phyloP scores from a whole-genome alignment of 2,888 invertebrate genomes.

The Archaeoteleia sp. region DNA sequence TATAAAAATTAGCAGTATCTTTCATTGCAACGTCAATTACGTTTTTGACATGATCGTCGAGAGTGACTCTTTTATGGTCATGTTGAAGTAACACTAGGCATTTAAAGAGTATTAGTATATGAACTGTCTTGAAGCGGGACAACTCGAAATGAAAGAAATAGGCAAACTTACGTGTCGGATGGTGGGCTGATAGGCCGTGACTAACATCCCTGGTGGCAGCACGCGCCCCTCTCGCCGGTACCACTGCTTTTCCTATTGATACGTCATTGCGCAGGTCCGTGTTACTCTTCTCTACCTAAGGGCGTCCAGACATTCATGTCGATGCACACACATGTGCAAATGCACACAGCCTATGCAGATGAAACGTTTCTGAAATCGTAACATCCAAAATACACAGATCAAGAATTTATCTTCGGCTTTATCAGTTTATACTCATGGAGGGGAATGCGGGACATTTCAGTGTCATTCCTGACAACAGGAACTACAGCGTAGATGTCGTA shows the following conservation, averaged over 20 bases:
- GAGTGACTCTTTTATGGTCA: too few relatives aligned
- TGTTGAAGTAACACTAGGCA: too few relatives aligned
- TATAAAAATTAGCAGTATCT: too few relatives aligned
- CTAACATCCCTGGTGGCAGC: slow-evolving; percentile 72
- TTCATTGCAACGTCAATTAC: too few relatives aligned
- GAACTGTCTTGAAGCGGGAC: not conserved
- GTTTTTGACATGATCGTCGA: too few relatives aligned
- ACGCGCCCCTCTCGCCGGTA: slow-evolving; percentile 67
- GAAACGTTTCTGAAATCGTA: slow-evolving; percentile 21
- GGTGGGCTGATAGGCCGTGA: slow-evolving; percentile 73
- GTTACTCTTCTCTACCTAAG: slow-evolving; percentile 42
- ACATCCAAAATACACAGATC: slow-evolving; percentile 24
- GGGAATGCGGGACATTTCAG: too few relatives aligned
- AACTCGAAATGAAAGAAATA: slow-evolving; percentile 29
- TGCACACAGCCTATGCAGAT: slow-evolving; percentile 35
- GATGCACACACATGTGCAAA: slow-evolving; percentile 7
- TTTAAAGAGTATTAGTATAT: not conserved
- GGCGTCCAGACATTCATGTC: slow-evolving; percentile 32
- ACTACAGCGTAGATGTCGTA: too few relatives aligned
- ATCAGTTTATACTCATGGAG: slow-evolving; percentile 17
- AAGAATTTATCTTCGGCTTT: slow-evolving; percentile 17
- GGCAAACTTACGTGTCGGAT: slow-evolving; percentile 72
- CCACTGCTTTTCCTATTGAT: slow-evolving; percentile 59
- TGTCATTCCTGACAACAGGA: too few relatives aligned
- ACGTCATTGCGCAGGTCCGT: slow-evolving; percentile 66